Evolutionary conservation across 2,113 vertebrate species (phyloP), one percentile per base, ranked within the genome.

Genomic region (Carlito syrichta): DNA sequence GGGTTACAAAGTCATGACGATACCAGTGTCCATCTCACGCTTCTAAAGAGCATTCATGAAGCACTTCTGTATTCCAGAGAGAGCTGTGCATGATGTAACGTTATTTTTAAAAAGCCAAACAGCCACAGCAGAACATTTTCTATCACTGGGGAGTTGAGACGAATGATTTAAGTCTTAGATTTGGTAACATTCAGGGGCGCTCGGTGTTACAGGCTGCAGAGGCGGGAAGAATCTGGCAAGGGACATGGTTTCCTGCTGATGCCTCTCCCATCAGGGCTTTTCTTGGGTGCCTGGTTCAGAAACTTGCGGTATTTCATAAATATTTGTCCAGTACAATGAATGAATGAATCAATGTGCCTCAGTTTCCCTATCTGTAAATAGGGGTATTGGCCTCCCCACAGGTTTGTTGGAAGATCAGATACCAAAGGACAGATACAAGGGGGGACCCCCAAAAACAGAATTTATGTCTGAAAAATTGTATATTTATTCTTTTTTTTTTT

Each of bases 181-280:
- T 50, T 68, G 38, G 50, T 60, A 25, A 86, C 63, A 63, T 30
- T 40, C 54, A 19, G 76, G 77, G 30, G 27, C 5, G 2, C 82
- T 63, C 1, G 0, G 32, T 0, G 19, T 38, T n/a, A 6, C 35
- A n/a, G 69, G 32, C 38, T 7, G 35, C 23, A n/a, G 43, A 23
- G 35, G 50, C 0, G 0, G 56, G 54, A 5, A 19, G 48, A 30
- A 2, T 3, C 66, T 11, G 52, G 82, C 45, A 5, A 23, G 35
- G 30, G n/a, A 6, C 48, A 22, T 0, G 43, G 62, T 45, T 52
- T 50, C 19, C 0, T 52, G 45, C 35, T 52, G 11, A 12, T 0
- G 1, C 58, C 17, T 14, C 66, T 89, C 81, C 32, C 30, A 5
- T n/a, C 2, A 35, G 56, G 48, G 35, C 54, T 74, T 56, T 89